These are phyloP conservation scores for Dasypogon diadema DNA, from an alignment of 2,888 invertebrate species.

Conservation along the genomic window DNA sequence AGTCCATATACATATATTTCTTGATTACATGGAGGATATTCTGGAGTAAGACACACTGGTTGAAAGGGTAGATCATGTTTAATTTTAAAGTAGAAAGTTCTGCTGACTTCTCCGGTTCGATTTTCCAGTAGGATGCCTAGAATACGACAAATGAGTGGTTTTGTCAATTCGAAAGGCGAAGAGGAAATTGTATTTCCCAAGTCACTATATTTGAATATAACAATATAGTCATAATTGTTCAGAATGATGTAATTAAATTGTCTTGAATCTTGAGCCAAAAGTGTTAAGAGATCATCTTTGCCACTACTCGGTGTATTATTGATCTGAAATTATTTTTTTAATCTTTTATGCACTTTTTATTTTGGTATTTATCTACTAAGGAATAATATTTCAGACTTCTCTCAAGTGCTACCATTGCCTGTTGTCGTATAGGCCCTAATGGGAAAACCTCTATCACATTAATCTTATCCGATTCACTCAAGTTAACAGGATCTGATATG, in stretches of 20 bases:
- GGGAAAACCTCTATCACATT: too few species aligned
- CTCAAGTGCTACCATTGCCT: too few species aligned
- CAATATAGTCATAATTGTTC: not conserved
- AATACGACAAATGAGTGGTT: conserved; percentile 7
- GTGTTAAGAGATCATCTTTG: not conserved
- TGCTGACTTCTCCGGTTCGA: not conserved
- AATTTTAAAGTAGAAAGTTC: conserved; percentile 30
- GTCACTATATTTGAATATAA: conserved; percentile 12
- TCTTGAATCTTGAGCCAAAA: not conserved
- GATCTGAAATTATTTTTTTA: too few species aligned
- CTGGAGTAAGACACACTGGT: not conserved
- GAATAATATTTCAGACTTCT: too few species aligned
- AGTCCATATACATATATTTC: not conserved
- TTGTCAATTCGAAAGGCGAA: conserved; percentile 25
- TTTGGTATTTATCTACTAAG: too few species aligned
- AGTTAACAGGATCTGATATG: too few species aligned
- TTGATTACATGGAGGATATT: conserved; percentile 38
- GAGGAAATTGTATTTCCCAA: conserved; percentile 2
- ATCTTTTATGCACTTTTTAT: too few species aligned
- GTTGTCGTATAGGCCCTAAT: too few species aligned
- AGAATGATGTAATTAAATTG: not conserved
- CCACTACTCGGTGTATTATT: too few species aligned
- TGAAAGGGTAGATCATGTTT: not conserved
- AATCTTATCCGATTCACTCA: too few species aligned
- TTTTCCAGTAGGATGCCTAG: conserved; percentile 48